Base-by-base conservation (phyloP, 1,140 invertebrate genomes). In the Bombus pyrosoma region DNA sequence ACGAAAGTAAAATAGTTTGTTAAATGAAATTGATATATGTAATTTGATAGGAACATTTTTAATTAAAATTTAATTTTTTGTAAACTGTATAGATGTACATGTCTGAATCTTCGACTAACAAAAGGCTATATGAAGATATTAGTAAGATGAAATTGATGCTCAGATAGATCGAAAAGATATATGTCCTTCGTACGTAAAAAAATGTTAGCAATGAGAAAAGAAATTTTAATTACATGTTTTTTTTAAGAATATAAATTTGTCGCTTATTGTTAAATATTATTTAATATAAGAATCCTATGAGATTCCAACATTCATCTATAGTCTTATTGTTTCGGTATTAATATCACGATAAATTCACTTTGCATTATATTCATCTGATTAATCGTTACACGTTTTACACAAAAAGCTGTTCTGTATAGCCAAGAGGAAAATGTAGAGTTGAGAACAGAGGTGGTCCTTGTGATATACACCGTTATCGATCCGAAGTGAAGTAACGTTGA, bases 371-470 rank as follows among this genome's bases (percentile, higher is more conserved):
- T 84, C 25, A 3, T 71, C 47, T 8, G 18, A 53, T 53, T 53
- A 53, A 53, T 22, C 47, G 47, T 53, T 53, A 53, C 47, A 18
- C 5, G 72, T 75, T 22, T 5, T 15, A 18, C 12, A 8, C 1
- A 32, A 15, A 74, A 81, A 68, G 53, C 81, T 66, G 66, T 32
- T 34, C 32, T 22, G 34, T 39, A 32, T 9, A 64, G 64, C 12
- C 28, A 25, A 13, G 66, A 37, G 53, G 43, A 47, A 78, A 79
- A 47, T 39, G 32, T 62, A 66, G 43, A 59, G 32, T 12, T 5
- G 41, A 57, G 32, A 82, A 90, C 86, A 87, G 72, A 69, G 76
- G 43, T 66, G 69, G 82, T 79, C 79, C 73, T 90, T 87, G 82
- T 90, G 77, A 72, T 71, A 32, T 72, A 75, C 10, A 62, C 64